Conservation (phyloP, 2,797 vertebrate genomes). For the Pithecia hirsuta region DNA sequence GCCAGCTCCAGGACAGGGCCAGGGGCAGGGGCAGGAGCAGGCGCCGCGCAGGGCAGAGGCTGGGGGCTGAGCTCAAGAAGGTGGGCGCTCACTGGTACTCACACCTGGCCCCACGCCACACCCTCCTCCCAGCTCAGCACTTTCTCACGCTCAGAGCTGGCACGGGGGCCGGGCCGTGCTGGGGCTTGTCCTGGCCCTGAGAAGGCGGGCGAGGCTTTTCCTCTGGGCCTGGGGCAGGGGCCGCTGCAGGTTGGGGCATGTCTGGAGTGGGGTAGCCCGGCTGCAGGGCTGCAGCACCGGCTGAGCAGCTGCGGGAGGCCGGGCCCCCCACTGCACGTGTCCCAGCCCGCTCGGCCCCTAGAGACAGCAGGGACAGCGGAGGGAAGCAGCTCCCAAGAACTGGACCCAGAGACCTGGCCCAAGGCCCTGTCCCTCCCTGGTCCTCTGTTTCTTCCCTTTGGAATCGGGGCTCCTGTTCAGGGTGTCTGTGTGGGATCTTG, state of each 20-base stretch:
- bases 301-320: conserved; percentile 65
- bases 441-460: not conserved
- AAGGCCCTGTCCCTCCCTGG: not conserved
- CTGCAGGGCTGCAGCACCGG: conserved; percentile 63
- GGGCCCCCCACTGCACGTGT: conserved; percentile 33
- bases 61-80: not conserved
- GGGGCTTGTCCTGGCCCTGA: conserved; percentile 82
- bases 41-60: not conserved
- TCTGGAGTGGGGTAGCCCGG: not conserved
- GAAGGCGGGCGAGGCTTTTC: conserved; percentile 78
- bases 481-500: accelerated
- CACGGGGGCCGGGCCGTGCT: conserved; percentile 66
- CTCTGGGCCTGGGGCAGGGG: conserved; percentile 79
- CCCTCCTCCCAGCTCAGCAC: conserved; percentile 74
- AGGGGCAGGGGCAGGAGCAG: not conserved
- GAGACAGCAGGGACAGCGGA: not conserved
- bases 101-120: conserved; percentile 72
- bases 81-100: not conserved
- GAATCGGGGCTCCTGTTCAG: not conserved
- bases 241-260: conserved; percentile 80
- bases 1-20: not conserved
- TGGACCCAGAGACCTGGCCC: not conserved
- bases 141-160: conserved; percentile 88
- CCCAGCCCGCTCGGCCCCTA: not conserved
- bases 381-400: not conserved